These are phyloP conservation scores for Drosophila orosa DNA, from an alignment of 1,140 invertebrate genomes.

Conservation along the genomic window DNA sequence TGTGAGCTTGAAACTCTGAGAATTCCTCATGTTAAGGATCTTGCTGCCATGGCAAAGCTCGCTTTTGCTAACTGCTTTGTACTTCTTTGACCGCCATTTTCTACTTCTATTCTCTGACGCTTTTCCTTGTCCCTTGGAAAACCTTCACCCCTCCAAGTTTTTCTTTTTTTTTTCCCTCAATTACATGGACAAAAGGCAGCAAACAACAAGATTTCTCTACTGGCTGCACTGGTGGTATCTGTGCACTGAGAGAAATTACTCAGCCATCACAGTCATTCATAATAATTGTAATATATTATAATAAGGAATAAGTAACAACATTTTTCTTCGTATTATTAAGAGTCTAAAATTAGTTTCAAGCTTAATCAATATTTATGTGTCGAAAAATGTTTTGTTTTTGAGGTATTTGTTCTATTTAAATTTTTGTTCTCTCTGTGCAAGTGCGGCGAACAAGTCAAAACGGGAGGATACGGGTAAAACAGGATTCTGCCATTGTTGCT, in stretches of 20 bases:
- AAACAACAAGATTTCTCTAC: slow-evolving; percentile 15
- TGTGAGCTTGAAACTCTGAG: neutral
- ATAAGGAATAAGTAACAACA: too few species aligned
- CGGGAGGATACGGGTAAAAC: slow-evolving; percentile 1
- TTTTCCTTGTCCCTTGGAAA: neutral
- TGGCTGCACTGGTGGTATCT: neutral
- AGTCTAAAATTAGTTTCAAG: neutral
- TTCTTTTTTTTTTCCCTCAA: slow-evolving; percentile 64
- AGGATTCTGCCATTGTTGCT: slow-evolving; percentile 24
- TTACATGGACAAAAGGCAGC: slow-evolving; percentile 65
- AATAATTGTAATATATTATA: too few species aligned
- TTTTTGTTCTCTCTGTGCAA: neutral
- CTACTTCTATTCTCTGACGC: neutral
- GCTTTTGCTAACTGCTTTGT: slow-evolving; percentile 18
- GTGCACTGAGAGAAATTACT: slow-evolving; percentile 2
- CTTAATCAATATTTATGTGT: neutral
- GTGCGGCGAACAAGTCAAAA: too few species aligned
- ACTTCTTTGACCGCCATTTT: neutral
- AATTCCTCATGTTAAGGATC: slow-evolving; percentile 11
- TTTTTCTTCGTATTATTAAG: neutral
- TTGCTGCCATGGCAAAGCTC: slow-evolving; percentile 23
- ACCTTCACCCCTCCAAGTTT: slow-evolving; percentile 18
- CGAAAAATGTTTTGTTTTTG: too few species aligned
- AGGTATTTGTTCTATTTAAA: too few species aligned
- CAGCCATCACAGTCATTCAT: neutral